Conservation (phyloP, 2,113 vertebrate species). For the Scopus umbretta region DNA sequence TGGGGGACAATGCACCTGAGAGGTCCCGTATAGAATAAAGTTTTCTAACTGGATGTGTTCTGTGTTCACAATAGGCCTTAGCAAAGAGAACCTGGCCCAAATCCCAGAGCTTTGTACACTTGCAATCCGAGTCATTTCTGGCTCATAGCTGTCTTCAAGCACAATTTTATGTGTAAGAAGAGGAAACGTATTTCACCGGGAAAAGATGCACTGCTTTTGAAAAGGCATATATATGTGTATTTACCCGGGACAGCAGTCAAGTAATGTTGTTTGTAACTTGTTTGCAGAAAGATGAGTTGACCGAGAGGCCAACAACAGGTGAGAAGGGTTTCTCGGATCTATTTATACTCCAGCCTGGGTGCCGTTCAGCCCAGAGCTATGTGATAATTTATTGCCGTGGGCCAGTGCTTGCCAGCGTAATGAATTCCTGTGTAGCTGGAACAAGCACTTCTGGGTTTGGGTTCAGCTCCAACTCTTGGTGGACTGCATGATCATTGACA, state of each 20-base stretch:
- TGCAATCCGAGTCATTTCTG: not conserved
- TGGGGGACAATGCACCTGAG: not conserved
- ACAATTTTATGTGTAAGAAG: not conserved
- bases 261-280: not conserved
- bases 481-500: not conserved
- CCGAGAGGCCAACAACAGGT: not conserved
- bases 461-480: not conserved
- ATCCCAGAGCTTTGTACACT: not conserved
- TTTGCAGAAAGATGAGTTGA: not conserved
- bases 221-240: not conserved
- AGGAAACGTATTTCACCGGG: not conserved
- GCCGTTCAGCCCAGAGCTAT: not conserved
- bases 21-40: not conserved
- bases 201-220: not conserved
- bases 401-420: not conserved
- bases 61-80: not conserved
- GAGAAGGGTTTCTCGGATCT: not conserved
- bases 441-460: not conserved
- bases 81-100: not conserved
- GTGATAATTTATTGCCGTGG: not conserved
- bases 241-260: not conserved
- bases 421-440: not conserved
- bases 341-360: not conserved
- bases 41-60: not conserved
- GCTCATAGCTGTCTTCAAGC: not conserved